phyloP scores from a whole-genome alignment of 2,113 vertebrate genomes.

The Lagopus leucura region DNA sequence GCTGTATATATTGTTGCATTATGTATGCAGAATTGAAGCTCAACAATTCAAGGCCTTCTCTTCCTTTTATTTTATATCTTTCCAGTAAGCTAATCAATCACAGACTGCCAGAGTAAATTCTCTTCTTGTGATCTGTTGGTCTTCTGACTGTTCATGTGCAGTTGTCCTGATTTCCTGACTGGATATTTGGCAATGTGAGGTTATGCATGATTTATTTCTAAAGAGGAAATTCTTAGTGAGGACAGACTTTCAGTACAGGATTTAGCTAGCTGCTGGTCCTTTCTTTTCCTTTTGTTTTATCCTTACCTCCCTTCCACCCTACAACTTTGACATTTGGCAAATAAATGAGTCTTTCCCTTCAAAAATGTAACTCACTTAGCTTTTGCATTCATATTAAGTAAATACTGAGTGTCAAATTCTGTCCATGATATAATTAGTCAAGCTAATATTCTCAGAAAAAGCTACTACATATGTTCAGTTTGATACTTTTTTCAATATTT shows the following conservation, averaged over 20 bases:
- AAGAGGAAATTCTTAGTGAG: neutral
- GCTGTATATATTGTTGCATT: neutral
- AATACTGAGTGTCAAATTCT: neutral
- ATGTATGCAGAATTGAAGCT: neutral
- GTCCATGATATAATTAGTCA: neutral
- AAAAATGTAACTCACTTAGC: neutral
- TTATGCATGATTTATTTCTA: neutral
- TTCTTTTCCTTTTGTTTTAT: neutral
- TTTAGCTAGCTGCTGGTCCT: neutral
- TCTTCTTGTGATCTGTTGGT: neutral
- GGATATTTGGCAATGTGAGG: neutral
- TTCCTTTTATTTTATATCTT: neutral
- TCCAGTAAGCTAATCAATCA: neutral
- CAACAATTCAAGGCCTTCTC: neutral
- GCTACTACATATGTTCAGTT: fast-evolving
- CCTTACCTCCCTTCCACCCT: neutral
- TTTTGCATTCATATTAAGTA: neutral
- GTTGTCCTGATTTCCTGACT: neutral
- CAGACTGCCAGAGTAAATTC: neutral
- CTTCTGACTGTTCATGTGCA: neutral
- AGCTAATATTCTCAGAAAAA: neutral
- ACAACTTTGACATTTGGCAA: neutral
- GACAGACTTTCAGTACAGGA: neutral
- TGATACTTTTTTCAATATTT: neutral
- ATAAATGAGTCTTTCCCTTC: neutral